Evolutionary conservation across 2,888 invertebrate genomes (phyloP), one percentile per base, ranked within the genome.

Genomic region (Pachycephus smyrnensis): DNA sequence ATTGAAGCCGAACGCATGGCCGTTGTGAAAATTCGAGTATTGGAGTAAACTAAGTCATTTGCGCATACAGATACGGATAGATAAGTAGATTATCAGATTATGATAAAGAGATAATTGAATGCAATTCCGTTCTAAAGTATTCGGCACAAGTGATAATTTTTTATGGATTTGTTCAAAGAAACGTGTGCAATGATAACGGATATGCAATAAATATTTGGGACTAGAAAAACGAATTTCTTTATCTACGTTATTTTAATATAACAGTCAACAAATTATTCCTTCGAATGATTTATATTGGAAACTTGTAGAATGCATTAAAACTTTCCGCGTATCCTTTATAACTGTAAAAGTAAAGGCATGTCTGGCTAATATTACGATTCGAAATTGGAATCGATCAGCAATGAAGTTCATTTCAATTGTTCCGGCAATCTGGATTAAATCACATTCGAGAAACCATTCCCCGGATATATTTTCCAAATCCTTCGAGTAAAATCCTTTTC

Each of bases 1-100:
- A 79, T 68, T 79, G 75, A 75, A 73, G 37, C 80, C 35, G 75
- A 12, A 68, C 30, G 37, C 33, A 33, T 40, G 37, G 30, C 11
- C 35, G 12, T 12, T 37, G 15, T 30, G 75, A 82, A 80, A 82
- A 84, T 80, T 80, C 80, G 79, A 74, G 68, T 73, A 40, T 32
- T 69, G 73, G 11, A 81, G 73, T 36, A 69, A 73, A n/a, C 12
- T 68, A 69, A 1, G 55, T 9, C 55, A 23, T 23, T 55, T 23
- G 9, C 23, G 6, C 9, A 9, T 6, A 55, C 1, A 0, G 55
- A 55, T 55, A 1, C 6, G 23, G 23, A 55, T 1, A 23, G 9
- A 55, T 55, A 55, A 55, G 2, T 23, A 55, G 9, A 55, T 55
- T 9, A 23, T 55, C 55, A 23, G 55, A 55, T 23, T 55, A 15